Percentiles rank a stretch among this genome's conserved stretches.
Conservation (phyloP, 2,797 vertebrate species). For the Crax fasciolata region DNA sequence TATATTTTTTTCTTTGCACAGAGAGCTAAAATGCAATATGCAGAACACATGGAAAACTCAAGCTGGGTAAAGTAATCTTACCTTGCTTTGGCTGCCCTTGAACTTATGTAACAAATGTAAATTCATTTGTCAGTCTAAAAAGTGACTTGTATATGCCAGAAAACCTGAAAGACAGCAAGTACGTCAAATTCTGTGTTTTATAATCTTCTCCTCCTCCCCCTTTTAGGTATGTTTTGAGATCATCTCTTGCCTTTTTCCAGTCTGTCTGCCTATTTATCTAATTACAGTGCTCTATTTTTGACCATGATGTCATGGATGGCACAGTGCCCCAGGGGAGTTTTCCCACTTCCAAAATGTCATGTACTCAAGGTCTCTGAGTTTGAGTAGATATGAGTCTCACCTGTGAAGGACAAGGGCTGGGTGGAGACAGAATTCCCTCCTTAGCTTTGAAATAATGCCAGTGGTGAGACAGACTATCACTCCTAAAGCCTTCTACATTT, state of each 20-base stretch:
- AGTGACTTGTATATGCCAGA: neutral
- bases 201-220: slow-evolving; percentile 30
- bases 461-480: neutral
- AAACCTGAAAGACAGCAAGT: slow-evolving; percentile 3
- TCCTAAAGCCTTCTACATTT: neutral
- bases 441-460: neutral
- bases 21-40: neutral
- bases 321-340: slow-evolving; percentile 4
- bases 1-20: neutral
- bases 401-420: neutral
- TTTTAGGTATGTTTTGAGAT: slow-evolving; percentile 2
- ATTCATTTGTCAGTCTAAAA: slow-evolving; percentile 36
- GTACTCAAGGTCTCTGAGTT: neutral
- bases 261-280: slow-evolving; percentile 39
- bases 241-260: neutral
- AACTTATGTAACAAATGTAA: neutral
- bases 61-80: neutral
- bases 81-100: neutral
- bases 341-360: neutral
- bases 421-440: neutral
- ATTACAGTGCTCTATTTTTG: slow-evolving; percentile 25
- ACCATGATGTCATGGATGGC: neutral
- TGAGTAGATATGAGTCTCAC: neutral
- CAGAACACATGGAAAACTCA: neutral
- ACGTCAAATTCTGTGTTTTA: slow-evolving; percentile 42